Conservation (phyloP, 2,113 vertebrate species). For the Vulpes vulpes region DNA sequence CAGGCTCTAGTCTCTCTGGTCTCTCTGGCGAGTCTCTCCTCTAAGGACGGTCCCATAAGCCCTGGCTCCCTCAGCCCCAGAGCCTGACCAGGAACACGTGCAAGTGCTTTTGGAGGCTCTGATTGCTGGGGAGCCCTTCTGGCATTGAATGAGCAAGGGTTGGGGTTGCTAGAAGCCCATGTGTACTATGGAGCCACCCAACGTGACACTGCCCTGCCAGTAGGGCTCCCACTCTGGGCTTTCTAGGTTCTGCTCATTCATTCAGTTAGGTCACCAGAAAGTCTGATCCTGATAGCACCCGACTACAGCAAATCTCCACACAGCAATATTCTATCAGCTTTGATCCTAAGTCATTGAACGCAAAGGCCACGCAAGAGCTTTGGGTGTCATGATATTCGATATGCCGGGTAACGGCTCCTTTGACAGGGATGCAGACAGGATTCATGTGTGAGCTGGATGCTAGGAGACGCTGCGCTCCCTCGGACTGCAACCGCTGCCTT, state of each 20-base stretch:
- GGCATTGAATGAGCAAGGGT: background rate
- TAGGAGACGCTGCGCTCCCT: too few relatives aligned
- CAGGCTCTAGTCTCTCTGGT: background rate
- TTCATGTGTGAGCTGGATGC: background rate
- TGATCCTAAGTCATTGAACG: background rate
- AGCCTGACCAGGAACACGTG: background rate
- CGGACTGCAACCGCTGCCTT: too few relatives aligned
- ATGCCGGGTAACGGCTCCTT: background rate
- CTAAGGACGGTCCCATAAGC: background rate
- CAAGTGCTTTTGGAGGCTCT: background rate
- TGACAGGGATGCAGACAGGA: background rate
- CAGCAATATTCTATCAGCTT: background rate
- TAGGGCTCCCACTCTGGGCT: background rate
- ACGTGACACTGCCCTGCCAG: too few relatives aligned
- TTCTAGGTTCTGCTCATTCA: background rate
- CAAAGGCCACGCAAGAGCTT: accelerated
- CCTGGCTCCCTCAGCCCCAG: background rate
- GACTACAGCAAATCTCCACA: background rate
- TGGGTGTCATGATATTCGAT: accelerated
- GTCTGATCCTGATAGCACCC: background rate
- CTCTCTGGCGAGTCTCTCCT: background rate
- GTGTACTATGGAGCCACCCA: accelerated
- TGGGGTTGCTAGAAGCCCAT: background rate
- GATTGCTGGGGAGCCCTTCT: too few relatives aligned
- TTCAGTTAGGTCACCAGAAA: background rate